phyloP scores from a whole-genome alignment of 1,140 invertebrate genomes.

The Acromyrmex echinatior region DNA sequence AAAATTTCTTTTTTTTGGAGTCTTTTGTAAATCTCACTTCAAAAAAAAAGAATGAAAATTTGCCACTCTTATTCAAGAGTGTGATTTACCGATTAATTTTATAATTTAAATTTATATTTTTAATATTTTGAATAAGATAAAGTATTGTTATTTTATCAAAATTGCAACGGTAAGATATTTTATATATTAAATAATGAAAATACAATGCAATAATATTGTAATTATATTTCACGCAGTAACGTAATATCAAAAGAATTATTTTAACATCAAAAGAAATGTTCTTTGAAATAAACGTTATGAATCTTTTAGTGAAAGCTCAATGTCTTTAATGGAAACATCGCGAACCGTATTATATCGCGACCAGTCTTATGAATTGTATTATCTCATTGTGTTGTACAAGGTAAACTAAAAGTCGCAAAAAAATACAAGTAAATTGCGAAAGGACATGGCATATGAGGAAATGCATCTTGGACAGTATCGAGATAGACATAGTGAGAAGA shows the following conservation, averaged over 20 bases:
- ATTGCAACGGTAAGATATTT: neutral
- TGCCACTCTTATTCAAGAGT: no score
- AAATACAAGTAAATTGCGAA: neutral
- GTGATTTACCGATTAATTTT: neutral
- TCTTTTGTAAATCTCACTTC: no score
- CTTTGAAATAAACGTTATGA: neutral
- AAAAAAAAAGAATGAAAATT: no score
- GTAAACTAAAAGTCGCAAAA: neutral
- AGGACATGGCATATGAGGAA: neutral
- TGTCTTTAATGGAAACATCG: neutral
- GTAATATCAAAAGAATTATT: neutral
- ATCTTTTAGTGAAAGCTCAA: neutral
- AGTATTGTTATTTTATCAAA: neutral
- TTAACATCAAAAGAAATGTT: neutral
- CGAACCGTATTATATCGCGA: neutral
- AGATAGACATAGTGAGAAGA: slow-evolving; percentile 15
- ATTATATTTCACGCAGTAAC: slow-evolving; percentile 1
- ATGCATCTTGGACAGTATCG: slow-evolving; percentile 15
- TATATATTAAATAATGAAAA: neutral
- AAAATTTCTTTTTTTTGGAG: no score
- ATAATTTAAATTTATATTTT: neutral
- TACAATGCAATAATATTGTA: neutral
- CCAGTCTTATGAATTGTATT: slow-evolving; percentile 22
- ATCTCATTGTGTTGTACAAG: slow-evolving; percentile 5
- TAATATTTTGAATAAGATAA: neutral